Conservation (phyloP, 2,888 invertebrate genomes). For the Phengaris arion region DNA sequence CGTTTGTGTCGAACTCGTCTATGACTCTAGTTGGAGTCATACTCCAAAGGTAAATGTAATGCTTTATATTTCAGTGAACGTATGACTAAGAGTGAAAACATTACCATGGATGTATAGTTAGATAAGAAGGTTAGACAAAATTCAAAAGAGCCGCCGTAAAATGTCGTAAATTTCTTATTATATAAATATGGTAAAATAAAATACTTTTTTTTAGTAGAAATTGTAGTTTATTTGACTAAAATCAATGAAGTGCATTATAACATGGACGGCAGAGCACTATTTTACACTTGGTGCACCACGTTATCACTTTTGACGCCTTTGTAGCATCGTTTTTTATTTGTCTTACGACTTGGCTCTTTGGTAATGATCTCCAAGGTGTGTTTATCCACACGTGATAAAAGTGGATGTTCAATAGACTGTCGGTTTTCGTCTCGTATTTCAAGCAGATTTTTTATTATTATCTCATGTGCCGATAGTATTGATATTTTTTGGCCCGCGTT, state of each 20-base stretch:
- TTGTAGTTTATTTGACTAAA: slow-evolving; percentile 11
- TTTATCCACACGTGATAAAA: slow-evolving; percentile 3
- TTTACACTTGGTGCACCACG: slow-evolving; percentile 32
- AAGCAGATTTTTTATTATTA: background rate
- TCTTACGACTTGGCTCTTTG: slow-evolving; percentile 7
- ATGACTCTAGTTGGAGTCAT: too few relatives aligned
- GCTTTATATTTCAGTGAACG: too few relatives aligned
- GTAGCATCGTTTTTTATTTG: background rate
- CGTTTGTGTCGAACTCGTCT: too few relatives aligned
- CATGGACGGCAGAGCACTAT: slow-evolving; percentile 31
- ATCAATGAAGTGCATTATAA: slow-evolving; percentile 36
- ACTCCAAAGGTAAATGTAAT: too few relatives aligned
- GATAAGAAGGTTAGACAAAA: too few relatives aligned
- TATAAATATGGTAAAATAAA: background rate
- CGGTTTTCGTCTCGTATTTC: background rate
- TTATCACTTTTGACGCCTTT: slow-evolving; percentile 32
- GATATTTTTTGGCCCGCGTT: slow-evolving; percentile 26
- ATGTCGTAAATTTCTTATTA: background rate
- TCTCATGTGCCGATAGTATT: background rate
- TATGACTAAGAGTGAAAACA: too few relatives aligned
- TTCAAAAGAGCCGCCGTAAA: too few relatives aligned
- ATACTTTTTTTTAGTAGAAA: background rate
- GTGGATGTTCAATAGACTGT: background rate
- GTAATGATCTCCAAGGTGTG: slow-evolving; percentile 10
- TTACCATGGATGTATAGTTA: too few relatives aligned